Evolutionary conservation across 2,888 invertebrate genomes (phyloP).

Genomic region (Drosophila borborema): DNA sequence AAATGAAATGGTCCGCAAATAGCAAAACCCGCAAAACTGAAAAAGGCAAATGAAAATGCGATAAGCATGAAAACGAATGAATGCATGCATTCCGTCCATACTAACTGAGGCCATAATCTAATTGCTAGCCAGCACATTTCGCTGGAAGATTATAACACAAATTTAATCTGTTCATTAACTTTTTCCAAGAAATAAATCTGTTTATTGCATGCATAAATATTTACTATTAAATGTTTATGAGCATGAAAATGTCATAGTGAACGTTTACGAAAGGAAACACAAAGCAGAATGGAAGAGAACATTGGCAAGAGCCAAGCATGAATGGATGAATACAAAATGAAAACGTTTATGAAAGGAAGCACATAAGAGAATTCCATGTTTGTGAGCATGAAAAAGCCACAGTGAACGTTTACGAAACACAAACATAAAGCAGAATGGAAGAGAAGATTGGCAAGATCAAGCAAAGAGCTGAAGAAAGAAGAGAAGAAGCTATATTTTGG

Average conservation of each 20-base stretch:
- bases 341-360: too few relatives aligned
- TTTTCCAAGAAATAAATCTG: background rate
- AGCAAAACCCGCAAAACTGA: constrained; percentile 1
- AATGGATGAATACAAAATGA: too few relatives aligned
- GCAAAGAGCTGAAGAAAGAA: too few relatives aligned
- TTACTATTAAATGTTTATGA: background rate
- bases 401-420: background rate
- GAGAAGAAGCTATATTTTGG: too few relatives aligned
- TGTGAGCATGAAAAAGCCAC: too few relatives aligned
- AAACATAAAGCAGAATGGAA: background rate
- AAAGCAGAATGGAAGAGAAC: background rate
- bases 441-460: background rate
- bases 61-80: constrained; percentile 14
- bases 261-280: background rate
- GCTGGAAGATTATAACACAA: background rate
- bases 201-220: background rate
- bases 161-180: constrained; percentile 8
- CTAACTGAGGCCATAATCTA: constrained; percentile 12
- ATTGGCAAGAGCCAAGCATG: too few relatives aligned
- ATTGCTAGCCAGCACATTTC: constrained; percentile 23
- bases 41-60: constrained; percentile 17
- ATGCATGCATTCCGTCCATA: constrained; percentile 9
- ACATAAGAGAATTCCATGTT: too few relatives aligned
- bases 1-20: constrained; percentile 29
- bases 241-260: background rate